A percentile compares a stretch with the other conserved stretches of the same genome.
Conservation (phyloP, 2,797 vertebrate genomes). For the Okamejei kenojei region DNA sequence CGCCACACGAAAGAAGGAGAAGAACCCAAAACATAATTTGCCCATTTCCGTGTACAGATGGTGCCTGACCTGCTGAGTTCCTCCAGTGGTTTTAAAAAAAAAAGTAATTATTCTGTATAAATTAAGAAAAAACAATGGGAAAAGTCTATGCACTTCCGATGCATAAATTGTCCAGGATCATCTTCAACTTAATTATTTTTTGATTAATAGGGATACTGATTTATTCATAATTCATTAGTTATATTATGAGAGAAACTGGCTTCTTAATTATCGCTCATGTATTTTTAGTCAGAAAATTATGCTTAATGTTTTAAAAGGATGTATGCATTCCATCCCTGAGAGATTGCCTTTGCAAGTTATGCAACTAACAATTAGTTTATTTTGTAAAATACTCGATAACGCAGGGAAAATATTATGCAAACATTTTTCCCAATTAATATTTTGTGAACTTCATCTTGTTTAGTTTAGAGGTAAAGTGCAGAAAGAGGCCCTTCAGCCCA, state of each 20-base stretch:
- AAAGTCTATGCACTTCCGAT: not conserved
- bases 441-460: too few species aligned
- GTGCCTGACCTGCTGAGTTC: too few species aligned
- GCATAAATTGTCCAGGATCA: not conserved
- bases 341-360: not conserved
- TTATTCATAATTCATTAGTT: not conserved
- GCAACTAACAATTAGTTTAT: not conserved
- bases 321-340: not conserved
- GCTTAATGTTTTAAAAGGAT: not conserved
- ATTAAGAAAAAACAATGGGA: not conserved
- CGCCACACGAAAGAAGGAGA: too few species aligned
- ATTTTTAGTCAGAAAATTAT: not conserved
- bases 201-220: not conserved
- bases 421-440: not conserved
- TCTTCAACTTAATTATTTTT: not conserved
- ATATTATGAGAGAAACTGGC: not conserved
- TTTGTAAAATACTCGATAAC: not conserved
- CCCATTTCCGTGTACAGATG: too few species aligned
- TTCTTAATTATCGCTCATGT: not conserved
- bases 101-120: too few species aligned
- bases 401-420: not conserved
- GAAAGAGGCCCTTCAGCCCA: too few species aligned
- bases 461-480: too few species aligned
- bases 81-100: too few species aligned
- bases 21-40: too few species aligned